Evolutionary conservation across 2,797 vertebrate species (phyloP), one percentile per base, ranked within the genome.

Genomic region (Acipenser transmontanus): DNA sequence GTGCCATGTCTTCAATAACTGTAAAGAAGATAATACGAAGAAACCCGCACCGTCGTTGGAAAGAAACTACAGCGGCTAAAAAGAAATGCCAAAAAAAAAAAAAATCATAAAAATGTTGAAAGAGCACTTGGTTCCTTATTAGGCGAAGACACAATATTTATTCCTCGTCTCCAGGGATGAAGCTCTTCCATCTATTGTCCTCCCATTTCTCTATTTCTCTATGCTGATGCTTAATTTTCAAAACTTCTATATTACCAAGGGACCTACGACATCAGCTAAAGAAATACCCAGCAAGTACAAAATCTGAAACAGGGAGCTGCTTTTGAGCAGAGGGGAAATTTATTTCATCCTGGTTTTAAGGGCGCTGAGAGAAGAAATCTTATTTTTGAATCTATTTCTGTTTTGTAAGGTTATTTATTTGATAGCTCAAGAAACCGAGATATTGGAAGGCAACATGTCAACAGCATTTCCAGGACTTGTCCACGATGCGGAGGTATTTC

Each of bases 171-270:
- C 96, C 91, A 94, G 96, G 96, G 96, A 98, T 96, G 94, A 94
- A 94, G 89, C 91, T 92, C 91, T 94, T 96, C 93, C 94, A 92
- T 97, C 95, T 97, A 98, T 98, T 99, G 96, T 98, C 96, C 95
- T 98, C 95, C 95, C 95, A 94, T 95, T 96, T 93, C 96, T 95
- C 96, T 93, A 94, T 95, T 96, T 93, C 95, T 95, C 96, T 93
- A 90, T 96, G 96, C 96, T 97, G 96, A 97, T 98, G 96, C 96
- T 98, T 99, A 96, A 98, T 98, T 98, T 97, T 98, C 96, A 95
- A 97, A 98, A 98, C 95, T 98, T 98, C 94, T 93, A 98, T 98
- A 99, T 98, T 97, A 97, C 96, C 96, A 99, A 98, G 96, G 96
- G 96, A 99, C 96, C 96, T 98, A 99, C 96, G 96, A 98, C 96